phyloP scores from a whole-genome alignment of 2,113 vertebrate genomes.

The Microtus montanus region DNA sequence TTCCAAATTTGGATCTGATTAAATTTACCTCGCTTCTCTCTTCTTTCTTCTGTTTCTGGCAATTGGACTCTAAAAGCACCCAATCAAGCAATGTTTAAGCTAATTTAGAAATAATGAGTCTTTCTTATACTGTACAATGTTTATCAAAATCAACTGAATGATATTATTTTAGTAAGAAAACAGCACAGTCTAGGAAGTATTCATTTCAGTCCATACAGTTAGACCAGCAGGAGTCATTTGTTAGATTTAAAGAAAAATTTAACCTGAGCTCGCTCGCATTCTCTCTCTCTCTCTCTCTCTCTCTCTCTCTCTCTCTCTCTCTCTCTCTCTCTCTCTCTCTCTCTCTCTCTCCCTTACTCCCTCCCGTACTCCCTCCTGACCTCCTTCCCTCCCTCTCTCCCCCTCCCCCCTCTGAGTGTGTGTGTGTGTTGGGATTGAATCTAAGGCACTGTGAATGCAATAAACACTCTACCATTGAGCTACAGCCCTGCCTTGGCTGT shows the following conservation, averaged over 20 bases:
- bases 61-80: slow-evolving; percentile 33
- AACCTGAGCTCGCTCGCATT: not conserved
- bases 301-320: not conserved
- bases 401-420: not conserved
- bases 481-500: not conserved
- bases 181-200: not conserved
- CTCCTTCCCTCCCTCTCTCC: not conserved
- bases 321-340: not conserved
- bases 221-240: not conserved
- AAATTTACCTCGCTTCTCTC: not conserved
- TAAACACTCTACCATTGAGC: not conserved
- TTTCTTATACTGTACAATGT: not conserved
- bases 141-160: slow-evolving; percentile 52
- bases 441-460: not conserved
- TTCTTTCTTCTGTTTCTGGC: not conserved
- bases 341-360: not conserved
- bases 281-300: not conserved
- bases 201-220: not conserved
- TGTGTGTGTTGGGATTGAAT: not conserved
- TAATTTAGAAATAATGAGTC: slow-evolving; percentile 34
- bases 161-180: not conserved
- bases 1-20: not conserved
- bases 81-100: not conserved
- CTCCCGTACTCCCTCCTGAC: not conserved
- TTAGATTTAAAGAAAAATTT: not conserved